A percentile compares a stretch with the other conserved stretches of the same genome.
Evolutionary conservation across 2,888 invertebrate genomes (phyloP).

Genomic region (Drosophila maculinotata): DNA sequence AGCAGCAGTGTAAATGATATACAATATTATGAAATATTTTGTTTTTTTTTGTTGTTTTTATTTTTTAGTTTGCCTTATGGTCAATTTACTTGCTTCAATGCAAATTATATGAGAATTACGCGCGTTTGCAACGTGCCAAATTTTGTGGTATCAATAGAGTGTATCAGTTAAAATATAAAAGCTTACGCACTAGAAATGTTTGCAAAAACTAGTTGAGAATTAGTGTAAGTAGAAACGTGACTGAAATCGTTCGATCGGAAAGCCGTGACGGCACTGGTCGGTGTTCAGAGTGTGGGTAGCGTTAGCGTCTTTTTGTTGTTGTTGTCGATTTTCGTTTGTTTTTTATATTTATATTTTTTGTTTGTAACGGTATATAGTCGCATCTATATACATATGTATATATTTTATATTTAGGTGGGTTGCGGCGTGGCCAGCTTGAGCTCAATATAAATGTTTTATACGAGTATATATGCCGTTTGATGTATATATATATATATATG

Average conservation of each 20-base stretch:
- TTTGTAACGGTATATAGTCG: constrained; percentile 44
- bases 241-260: constrained; percentile 46
- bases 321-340: constrained; percentile 6
- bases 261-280: constrained; percentile 57
- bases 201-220: constrained; percentile 63
- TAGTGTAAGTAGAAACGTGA: constrained; percentile 35
- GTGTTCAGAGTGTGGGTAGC: constrained; percentile 50
- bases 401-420: constrained; percentile 71
- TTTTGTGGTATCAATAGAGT: constrained; percentile 15
- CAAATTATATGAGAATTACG: constrained; percentile 66
- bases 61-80: constrained; percentile 24
- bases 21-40: constrained; percentile 57
- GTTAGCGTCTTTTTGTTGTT: constrained; percentile 61
- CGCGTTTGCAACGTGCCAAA: constrained; percentile 69
- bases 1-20: constrained; percentile 76
- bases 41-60: constrained; percentile 10
- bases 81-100: constrained; percentile 54
- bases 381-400: constrained; percentile 43
- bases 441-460: constrained; percentile 63
- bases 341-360: too few relatives aligned
- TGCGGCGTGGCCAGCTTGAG: constrained; percentile 79
- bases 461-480: constrained; percentile 37
- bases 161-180: constrained; percentile 37
- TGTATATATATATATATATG: constrained; percentile 13
- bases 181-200: constrained; percentile 62